Conservation (phyloP, 2,113 vertebrate genomes). For the Xiphophorus maculatus region DNA sequence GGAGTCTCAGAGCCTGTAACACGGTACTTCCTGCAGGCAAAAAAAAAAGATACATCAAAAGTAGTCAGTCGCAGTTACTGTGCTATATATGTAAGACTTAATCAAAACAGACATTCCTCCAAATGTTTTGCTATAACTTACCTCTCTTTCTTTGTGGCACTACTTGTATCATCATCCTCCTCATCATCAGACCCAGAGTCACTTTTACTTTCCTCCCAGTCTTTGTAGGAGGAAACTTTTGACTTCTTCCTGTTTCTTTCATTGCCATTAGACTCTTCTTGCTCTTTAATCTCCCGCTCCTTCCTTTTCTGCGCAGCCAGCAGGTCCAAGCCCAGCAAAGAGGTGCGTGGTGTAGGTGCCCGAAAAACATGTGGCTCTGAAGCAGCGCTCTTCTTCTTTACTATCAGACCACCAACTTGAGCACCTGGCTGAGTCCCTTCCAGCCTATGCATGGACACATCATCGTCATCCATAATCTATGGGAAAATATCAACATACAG, state of each 20-base stretch:
- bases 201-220: constrained; percentile 90
- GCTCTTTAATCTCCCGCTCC: constrained; percentile 86
- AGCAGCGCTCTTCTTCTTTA: constrained; percentile 85
- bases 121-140: constrained; percentile 47
- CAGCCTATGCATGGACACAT: constrained; percentile 87
- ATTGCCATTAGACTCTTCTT: constrained; percentile 69
- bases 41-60: no score
- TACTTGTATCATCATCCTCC: constrained; percentile 68
- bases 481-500: constrained; percentile 11
- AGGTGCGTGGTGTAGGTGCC: constrained; percentile 90
- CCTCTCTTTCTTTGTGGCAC: constrained; percentile 84
- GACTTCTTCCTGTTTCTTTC: constrained; percentile 82
- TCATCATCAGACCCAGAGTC: constrained; percentile 86
- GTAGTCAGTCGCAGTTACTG: not conserved
- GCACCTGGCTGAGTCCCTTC: constrained; percentile 81
- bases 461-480: constrained; percentile 79
- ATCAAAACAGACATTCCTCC: not conserved
- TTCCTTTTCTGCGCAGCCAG: constrained; percentile 93
- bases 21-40: constrained; percentile 87
- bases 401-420: constrained; percentile 88
- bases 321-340: constrained; percentile 91
- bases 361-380: constrained; percentile 92
- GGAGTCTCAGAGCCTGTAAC: constrained; percentile 92
- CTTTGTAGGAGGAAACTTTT: constrained; percentile 85
- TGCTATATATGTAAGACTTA: not conserved